Percentiles rank a stretch among this genome's conserved stretches.
Evolutionary conservation across 2,113 vertebrate genomes (phyloP).

Genomic region (Columba janthina): DNA sequence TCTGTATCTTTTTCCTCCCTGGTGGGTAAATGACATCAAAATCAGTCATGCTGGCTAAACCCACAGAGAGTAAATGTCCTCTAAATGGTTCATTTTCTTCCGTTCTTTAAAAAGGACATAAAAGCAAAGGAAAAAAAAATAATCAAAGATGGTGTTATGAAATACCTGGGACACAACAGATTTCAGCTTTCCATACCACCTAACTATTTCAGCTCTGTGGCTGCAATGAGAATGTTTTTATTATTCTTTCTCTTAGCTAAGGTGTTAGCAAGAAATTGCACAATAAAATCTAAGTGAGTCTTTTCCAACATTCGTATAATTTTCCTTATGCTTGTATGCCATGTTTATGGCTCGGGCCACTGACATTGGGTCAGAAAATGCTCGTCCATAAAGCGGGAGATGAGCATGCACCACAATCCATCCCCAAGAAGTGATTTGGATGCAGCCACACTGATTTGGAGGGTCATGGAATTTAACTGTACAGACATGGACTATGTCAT

Average conservation of each 20-base stretch:
- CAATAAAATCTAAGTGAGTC: not conserved
- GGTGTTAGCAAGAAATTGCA: not conserved
- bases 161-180: not conserved
- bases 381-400: not conserved
- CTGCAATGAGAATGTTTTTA: not conserved
- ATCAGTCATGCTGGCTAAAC: constrained; percentile 30
- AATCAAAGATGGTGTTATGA: not conserved
- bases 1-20: constrained; percentile 7
- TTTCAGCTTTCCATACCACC: not conserved
- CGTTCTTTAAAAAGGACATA: not conserved
- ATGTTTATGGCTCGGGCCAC: not conserved
- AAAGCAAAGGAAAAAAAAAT: not conserved
- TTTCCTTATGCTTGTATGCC: not conserved
- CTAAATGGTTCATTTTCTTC: not conserved
- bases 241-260: not conserved
- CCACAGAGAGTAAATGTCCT: constrained; percentile 27
- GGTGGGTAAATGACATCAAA: constrained; percentile 42
- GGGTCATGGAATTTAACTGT: not conserved
- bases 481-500: not conserved
- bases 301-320: not conserved
- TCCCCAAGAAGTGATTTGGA: not conserved
- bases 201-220: not conserved
- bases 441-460: not conserved
- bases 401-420: not conserved
- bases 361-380: not conserved